Evolutionary conservation across 2,888 invertebrate species (phyloP).

Genomic region (Anoplius nigerrimus): DNA sequence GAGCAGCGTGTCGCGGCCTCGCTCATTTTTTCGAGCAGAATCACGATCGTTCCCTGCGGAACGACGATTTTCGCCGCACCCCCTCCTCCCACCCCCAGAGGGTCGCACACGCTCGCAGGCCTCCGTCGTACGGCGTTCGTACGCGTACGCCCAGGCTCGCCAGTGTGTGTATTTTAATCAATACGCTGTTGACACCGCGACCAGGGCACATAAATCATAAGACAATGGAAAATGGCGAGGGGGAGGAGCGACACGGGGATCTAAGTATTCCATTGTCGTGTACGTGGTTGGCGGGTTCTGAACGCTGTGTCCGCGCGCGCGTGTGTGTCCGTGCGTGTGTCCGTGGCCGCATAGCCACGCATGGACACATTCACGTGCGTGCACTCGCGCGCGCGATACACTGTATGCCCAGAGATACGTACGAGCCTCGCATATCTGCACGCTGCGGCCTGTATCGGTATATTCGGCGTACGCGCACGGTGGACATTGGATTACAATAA

Average conservation of each 20-base stretch:
- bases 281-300: slow-evolving; percentile 20
- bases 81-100: not conserved
- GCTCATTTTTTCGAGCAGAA: too few species aligned
- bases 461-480: too few species aligned
- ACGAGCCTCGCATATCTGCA: too few species aligned
- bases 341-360: not conserved
- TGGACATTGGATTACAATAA: too few species aligned
- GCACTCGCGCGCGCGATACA: not conserved
- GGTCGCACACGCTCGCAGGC: not conserved
- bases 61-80: too few species aligned
- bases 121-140: not conserved
- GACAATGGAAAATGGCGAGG: slow-evolving; percentile 66
- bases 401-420: too few species aligned
- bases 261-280: slow-evolving; percentile 65
- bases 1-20: too few species aligned
- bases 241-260: slow-evolving; percentile 58
- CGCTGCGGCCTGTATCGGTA: too few species aligned
- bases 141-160: slow-evolving; percentile 1
- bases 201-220: slow-evolving; percentile 68
- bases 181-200: slow-evolving; percentile 62
- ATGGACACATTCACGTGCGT: not conserved
- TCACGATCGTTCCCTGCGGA: too few species aligned
- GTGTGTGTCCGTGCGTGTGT: not conserved
- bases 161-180: slow-evolving; percentile 61
- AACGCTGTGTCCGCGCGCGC: not conserved